Evolutionary conservation across 2,113 vertebrate genomes (phyloP), one percentile per base, ranked within the genome.

Genomic region (Corydoras maculifer): DNA sequence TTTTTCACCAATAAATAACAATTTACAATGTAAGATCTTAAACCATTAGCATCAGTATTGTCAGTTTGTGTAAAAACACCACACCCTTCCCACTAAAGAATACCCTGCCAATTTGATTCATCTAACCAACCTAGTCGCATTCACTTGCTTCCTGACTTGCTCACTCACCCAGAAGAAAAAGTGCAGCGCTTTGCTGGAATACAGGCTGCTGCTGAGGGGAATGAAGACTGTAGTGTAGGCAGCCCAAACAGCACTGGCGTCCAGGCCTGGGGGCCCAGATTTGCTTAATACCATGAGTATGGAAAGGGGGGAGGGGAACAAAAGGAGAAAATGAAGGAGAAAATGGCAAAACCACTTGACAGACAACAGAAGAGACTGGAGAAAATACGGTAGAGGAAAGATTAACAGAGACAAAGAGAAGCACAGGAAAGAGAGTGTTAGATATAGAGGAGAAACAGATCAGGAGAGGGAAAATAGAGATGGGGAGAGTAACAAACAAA

Each of bases 141-240:
- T 58, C 70, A 9, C 18, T 15, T 3, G 4, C 48, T 67, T 31
- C 14, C 9, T 62, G 32, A 61, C 29, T 59, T 14, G 9, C 48
- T 78, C 64, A 90, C 82, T 49, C 87, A 90, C 87, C 90, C 89
- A 91, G 32, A 92, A 82, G 74, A 91, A 91, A 81, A 91, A 91
- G 65, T 58, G 74, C 81, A 92, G 82, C 14, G 91, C 90, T 84
- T 86, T 88, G 82, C 80, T 86, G 87, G 90, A 91, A 78, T 50
- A 77, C 63, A 90, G 79, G 81, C 88, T 89, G 74, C 79, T 91
- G 84, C 88, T 89, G 80, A 92, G 86, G 29, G 89, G 90, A 72
- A 91, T 75, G 75, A 93, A 90, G 70, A 90, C 87, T 1, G 84
- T 92, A 25, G 89, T 93, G 81, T 91, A 91, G 0, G 85, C 83